These are phyloP conservation scores for Casuarius casuarius DNA, from an alignment of 2,113 vertebrate species.

Conservation along the genomic window DNA sequence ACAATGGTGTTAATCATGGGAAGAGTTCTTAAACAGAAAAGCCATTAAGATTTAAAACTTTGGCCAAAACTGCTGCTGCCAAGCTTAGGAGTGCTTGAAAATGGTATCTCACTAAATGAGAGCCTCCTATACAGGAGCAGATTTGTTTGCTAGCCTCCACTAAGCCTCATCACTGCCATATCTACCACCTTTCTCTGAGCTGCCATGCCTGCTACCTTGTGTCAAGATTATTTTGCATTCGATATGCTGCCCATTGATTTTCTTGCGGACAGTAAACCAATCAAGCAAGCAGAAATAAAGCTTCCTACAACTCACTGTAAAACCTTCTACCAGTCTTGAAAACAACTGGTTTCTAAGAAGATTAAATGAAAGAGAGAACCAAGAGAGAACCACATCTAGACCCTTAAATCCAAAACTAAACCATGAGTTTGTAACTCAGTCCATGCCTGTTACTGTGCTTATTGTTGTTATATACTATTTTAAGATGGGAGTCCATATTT, in stretches of 20 bases:
- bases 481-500: neutral
- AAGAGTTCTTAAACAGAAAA: neutral
- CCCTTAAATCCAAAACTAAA: constrained; percentile 32
- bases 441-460: neutral
- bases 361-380: constrained; percentile 57
- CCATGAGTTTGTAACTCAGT: constrained; percentile 5
- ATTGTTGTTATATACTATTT: neutral
- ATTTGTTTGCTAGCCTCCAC: neutral
- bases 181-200: neutral
- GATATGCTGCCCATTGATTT: neutral
- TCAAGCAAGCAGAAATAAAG: constrained; percentile 49
- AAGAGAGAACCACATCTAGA: constrained; percentile 23
- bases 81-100: neutral
- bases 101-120: neutral
- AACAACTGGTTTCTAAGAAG: constrained; percentile 45
- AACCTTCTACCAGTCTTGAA: neutral
- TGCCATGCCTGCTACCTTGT: neutral
- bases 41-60: neutral
- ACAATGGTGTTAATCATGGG: neutral
- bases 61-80: neutral
- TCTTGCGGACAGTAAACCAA: constrained; percentile 25
- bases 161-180: neutral
- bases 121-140: neutral
- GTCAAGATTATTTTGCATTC: neutral
- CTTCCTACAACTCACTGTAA: neutral